Evolutionary conservation across 2,113 vertebrate species (phyloP).

Genomic region (Urocolius indicus): DNA sequence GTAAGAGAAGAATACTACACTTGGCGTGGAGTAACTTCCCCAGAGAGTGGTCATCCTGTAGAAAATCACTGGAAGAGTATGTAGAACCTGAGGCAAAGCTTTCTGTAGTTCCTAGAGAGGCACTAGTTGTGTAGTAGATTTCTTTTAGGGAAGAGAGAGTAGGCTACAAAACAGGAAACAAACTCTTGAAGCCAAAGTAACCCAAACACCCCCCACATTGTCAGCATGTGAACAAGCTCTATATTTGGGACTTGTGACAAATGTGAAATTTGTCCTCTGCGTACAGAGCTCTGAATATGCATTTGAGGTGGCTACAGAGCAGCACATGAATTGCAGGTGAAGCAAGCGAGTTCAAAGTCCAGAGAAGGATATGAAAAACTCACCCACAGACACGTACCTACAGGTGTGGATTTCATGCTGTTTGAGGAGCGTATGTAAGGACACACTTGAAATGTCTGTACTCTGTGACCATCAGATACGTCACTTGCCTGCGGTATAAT

Average conservation of each 20-base stretch:
- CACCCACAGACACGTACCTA: background rate
- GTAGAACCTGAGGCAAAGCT: background rate
- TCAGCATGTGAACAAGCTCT: background rate
- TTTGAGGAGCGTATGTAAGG: background rate
- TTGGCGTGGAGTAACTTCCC: background rate
- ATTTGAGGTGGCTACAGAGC: background rate
- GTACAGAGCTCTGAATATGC: background rate
- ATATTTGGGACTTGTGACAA: background rate
- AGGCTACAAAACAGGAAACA: background rate
- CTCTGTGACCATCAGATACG: fast-evolving
- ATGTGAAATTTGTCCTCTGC: background rate
- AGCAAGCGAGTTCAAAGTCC: background rate
- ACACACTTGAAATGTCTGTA: background rate
- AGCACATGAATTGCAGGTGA: background rate
- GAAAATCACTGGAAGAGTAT: background rate
- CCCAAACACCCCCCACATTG: fast-evolving
- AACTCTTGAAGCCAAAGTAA: background rate
- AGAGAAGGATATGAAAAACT: background rate
- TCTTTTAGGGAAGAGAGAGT: background rate
- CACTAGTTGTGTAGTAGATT: background rate
- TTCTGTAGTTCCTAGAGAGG: background rate
- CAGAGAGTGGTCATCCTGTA: background rate
- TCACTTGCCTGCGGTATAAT: no score
- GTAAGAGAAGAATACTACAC: background rate
- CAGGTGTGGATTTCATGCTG: fast-evolving